phyloP scores from a whole-genome alignment of 2,888 invertebrate genomes.

The Nymphalis polychloros region DNA sequence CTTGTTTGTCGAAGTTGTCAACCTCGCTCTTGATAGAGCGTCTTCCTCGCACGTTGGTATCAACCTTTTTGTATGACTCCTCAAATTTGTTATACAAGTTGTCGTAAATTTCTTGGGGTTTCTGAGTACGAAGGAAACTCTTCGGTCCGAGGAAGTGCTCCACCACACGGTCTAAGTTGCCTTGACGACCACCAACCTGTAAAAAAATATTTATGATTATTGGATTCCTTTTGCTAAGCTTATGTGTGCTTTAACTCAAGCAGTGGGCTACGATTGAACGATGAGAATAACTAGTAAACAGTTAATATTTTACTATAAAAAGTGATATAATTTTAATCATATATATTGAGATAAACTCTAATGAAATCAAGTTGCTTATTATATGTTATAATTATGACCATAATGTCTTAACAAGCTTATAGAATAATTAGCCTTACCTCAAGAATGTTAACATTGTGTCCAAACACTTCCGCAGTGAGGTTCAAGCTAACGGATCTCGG shows the following conservation, averaged over 20 bases:
- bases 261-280: too few relatives aligned
- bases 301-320: too few relatives aligned
- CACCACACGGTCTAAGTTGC: slow-evolving; percentile 88
- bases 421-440: slow-evolving; percentile 74
- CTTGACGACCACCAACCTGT: slow-evolving; percentile 86
- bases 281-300: too few relatives aligned
- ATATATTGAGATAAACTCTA: too few relatives aligned
- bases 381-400: too few relatives aligned
- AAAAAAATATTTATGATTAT: background rate
- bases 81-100: slow-evolving; percentile 52
- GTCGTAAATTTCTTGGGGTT: slow-evolving; percentile 66
- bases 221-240: background rate
- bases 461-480: slow-evolving; percentile 89
- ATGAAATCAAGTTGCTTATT: too few relatives aligned
- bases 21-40: slow-evolving; percentile 72
- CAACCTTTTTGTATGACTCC: slow-evolving; percentile 71
- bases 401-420: too few relatives aligned
- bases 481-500: slow-evolving; percentile 88
- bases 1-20: slow-evolving; percentile 73
- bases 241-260: background rate
- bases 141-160: slow-evolving; percentile 90
- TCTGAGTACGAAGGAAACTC: slow-evolving; percentile 79
- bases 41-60: slow-evolving; percentile 66
- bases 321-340: too few relatives aligned
- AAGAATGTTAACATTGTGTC: slow-evolving; percentile 88